Evolutionary conservation across 2,797 vertebrate genomes (phyloP).

Genomic region (Rhynchotus rufescens): DNA sequence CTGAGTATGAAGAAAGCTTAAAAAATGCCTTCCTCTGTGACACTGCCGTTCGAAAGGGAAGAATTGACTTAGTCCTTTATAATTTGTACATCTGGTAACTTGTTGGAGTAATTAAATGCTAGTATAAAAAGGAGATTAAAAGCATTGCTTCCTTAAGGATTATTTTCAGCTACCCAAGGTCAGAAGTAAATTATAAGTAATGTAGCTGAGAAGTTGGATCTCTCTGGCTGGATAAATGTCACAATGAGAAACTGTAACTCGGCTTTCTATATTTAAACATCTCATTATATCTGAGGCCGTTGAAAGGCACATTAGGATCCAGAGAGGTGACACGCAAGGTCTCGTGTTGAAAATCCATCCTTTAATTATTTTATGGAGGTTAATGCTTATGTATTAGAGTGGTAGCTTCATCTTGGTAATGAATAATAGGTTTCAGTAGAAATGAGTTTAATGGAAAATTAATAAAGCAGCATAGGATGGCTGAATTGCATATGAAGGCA

Average conservation of each 20-base stretch:
- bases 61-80: constrained; percentile 61
- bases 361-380: constrained; percentile 77
- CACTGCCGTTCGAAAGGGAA: neutral
- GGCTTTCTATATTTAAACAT: constrained; percentile 74
- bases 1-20: neutral
- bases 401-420: constrained; percentile 9
- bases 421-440: constrained; percentile 49
- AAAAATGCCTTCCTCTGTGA: neutral
- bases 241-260: constrained; percentile 54
- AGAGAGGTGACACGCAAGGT: constrained; percentile 72
- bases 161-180: constrained; percentile 60
- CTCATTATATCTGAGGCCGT: constrained; percentile 73
- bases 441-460: constrained; percentile 56
- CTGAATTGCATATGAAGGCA: neutral
- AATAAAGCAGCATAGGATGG: constrained; percentile 24
- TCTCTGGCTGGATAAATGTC: constrained; percentile 67
- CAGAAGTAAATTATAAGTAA: constrained; percentile 71
- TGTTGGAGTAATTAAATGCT: constrained; percentile 72
- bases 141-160: constrained; percentile 70
- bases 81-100: constrained; percentile 62
- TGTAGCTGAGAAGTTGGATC: constrained; percentile 30
- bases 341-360: constrained; percentile 72
- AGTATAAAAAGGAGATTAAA: constrained; percentile 67
- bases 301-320: constrained; percentile 69
- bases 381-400: constrained; percentile 51